Conservation (phyloP, 2,113 vertebrate species). For the Phocoena sinus region DNA sequence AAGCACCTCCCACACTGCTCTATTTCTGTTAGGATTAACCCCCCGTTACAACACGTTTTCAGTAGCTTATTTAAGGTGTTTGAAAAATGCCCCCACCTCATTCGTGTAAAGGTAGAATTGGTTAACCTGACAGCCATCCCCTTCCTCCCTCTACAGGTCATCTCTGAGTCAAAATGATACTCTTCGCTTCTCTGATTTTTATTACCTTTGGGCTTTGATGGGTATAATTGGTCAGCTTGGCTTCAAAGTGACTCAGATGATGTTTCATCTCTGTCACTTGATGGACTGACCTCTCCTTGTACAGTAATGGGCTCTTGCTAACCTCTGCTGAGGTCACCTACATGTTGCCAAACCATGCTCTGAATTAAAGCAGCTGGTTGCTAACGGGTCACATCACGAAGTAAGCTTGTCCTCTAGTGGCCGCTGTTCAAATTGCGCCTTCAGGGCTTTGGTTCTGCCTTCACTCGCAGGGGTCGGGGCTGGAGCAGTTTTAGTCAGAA, state of each 20-base stretch:
- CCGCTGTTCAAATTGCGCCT: rapidly evolving
- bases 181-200: not conserved
- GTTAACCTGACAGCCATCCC: not conserved
- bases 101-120: not conserved
- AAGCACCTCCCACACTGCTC: not conserved
- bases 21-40: not conserved
- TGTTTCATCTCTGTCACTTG: not conserved
- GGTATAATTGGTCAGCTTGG: not conserved
- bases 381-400: not conserved
- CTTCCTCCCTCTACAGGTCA: not conserved
- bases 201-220: not conserved
- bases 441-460: not conserved
- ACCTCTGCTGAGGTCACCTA: not conserved
- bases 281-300: not conserved
- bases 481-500: not conserved
- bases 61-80: not conserved
- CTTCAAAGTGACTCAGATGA: not conserved
- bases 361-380: not conserved
- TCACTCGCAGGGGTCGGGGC: rapidly evolving
- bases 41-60: not conserved
- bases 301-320: not conserved
- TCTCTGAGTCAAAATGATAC: not conserved
- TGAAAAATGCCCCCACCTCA: not conserved
- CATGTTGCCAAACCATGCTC: not conserved
- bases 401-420: not conserved